Conservation (phyloP, 2,797 vertebrate genomes). For the Gymnothorax reevesii region DNA sequence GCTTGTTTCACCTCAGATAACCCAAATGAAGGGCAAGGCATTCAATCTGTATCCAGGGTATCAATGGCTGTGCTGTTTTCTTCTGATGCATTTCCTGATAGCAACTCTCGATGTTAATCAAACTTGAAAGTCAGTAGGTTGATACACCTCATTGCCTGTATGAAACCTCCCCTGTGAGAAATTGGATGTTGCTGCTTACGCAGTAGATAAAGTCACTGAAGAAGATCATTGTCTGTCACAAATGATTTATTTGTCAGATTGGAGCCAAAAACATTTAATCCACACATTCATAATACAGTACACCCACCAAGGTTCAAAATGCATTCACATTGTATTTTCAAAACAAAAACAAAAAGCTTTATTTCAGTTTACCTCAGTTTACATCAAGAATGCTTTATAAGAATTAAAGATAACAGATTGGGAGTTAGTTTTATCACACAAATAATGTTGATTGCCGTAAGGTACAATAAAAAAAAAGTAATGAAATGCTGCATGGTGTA, state of each 20-base stretch:
- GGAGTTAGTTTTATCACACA: constrained; percentile 42
- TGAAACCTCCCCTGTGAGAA: neutral
- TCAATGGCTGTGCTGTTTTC: neutral
- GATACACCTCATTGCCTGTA: neutral
- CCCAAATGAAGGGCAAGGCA: neutral
- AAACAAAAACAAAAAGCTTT: neutral
- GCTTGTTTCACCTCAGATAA: neutral
- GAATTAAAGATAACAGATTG: constrained; percentile 38
- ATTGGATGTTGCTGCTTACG: neutral
- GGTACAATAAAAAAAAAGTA: constrained; percentile 35
- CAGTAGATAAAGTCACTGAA: neutral
- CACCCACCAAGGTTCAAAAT: neutral
- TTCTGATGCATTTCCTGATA: neutral
- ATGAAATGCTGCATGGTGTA: constrained; percentile 38
- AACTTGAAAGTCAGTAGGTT: neutral
- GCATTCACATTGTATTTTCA: neutral
- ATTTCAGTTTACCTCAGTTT: constrained; percentile 1
- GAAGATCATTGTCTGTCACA: neutral
- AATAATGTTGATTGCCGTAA: constrained; percentile 37
- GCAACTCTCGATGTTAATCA: neutral
- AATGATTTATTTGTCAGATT: constrained; percentile 6
- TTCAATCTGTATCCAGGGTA: neutral
- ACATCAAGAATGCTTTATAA: neutral
- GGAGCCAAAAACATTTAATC: neutral
- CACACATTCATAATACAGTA: neutral